These are phyloP conservation scores for Monopterus albus DNA, from an alignment of 2,113 vertebrate species.

Conservation along the genomic window DNA sequence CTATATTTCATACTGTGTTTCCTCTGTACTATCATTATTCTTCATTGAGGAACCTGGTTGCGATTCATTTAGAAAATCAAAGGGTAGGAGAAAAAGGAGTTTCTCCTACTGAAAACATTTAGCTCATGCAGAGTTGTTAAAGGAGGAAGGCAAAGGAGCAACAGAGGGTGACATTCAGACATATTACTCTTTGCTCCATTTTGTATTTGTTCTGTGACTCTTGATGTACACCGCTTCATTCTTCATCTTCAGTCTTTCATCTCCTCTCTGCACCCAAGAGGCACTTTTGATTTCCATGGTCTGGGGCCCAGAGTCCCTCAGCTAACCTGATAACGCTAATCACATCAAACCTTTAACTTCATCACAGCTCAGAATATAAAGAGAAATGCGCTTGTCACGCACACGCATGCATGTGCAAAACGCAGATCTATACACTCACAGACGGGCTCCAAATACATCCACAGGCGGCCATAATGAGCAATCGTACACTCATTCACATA, in stretches of 20 bases:
- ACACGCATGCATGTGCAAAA: not conserved
- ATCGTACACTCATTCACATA: conserved; percentile 18
- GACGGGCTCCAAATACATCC: not conserved
- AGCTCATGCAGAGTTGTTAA: conserved; percentile 26
- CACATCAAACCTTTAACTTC: conserved; percentile 60
- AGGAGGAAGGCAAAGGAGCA: not conserved
- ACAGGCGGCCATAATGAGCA: conserved; percentile 10
- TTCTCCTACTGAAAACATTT: not conserved
- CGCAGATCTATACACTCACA: not conserved
- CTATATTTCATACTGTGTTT: not conserved
- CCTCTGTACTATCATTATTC: not conserved
- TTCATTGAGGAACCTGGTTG: not conserved
- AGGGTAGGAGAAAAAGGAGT: conserved; percentile 2
- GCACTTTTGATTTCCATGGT: conserved; percentile 37
- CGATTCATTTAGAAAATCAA: conserved; percentile 26
- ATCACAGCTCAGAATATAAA: conserved; percentile 38
- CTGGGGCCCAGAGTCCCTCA: conserved; percentile 29
- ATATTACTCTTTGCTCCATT: not conserved
- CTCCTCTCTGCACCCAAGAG: conserved; percentile 32
- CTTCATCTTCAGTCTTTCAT: conserved; percentile 26
- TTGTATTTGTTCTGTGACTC: conserved; percentile 21
- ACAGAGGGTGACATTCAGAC: not conserved
- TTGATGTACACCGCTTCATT: not conserved
- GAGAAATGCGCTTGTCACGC: not conserved
- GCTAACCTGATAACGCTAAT: conserved; percentile 66